Evolutionary conservation across 2,113 vertebrate genomes (phyloP).

Genomic region (Cololabis saira): DNA sequence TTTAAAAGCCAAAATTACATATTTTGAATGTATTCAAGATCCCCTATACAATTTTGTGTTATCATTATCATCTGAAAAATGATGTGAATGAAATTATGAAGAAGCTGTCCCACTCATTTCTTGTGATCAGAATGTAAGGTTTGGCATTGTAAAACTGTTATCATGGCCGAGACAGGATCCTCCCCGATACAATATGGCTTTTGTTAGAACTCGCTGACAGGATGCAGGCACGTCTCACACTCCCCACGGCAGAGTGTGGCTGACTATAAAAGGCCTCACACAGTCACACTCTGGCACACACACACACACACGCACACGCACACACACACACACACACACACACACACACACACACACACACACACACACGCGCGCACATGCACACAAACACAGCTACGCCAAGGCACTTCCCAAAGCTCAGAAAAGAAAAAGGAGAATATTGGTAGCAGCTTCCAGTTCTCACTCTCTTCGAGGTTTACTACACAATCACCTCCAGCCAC

Average conservation of each 20-base stretch:
- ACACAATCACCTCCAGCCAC: constrained; percentile 15
- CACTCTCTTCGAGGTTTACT: constrained; percentile 32
- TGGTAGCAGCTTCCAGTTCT: constrained; percentile 47
- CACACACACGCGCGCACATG: not conserved
- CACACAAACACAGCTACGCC: no score
- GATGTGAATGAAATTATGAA: constrained; percentile 35
- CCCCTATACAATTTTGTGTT: not conserved
- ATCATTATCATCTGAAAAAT: constrained; percentile 46
- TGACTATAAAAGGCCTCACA: constrained; percentile 29
- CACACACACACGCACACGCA: not conserved
- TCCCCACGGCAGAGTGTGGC: constrained; percentile 34
- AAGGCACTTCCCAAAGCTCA: constrained; percentile 42
- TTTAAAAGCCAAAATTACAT: no score
- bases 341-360: constrained; percentile 2
- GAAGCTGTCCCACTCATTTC: constrained; percentile 33
- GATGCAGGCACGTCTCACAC: constrained; percentile 42
- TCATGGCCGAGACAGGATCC: constrained; percentile 54
- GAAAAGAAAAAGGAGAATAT: constrained; percentile 56
- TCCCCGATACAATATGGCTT: constrained; percentile 46
- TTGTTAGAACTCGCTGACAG: constrained; percentile 42
- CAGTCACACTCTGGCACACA: not conserved
- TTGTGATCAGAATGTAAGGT: constrained; percentile 23
- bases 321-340: not conserved
- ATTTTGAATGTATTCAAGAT: not conserved
- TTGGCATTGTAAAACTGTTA: constrained; percentile 61